Base-by-base conservation (phyloP, 2,113 vertebrate genomes). In the Tapirus terrestris region DNA sequence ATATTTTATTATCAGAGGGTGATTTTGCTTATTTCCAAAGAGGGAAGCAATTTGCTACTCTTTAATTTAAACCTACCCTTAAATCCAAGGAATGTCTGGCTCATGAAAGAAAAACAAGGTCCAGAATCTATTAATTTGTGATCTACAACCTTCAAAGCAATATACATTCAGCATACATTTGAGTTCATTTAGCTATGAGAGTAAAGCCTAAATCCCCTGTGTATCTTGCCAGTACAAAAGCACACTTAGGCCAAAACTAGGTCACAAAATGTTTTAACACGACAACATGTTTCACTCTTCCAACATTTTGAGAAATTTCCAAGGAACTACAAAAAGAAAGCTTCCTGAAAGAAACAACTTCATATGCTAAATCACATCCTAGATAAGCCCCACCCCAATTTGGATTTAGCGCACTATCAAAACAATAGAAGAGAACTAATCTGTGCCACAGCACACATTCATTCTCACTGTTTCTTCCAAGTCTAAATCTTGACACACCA, bases 31-130 rank as follows among this genome's bases (percentile, higher is more conserved):
- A 97, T 98, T 98, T 98, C 98, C 98, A 99, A 99, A 96, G 95
- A 98, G 98, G 97, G 96, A 98, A 98, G 96, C 60, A 89, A 98
- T 98, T 97, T 98, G 97, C 98, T 98, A 98, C 98, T 98, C 97
- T 98, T 98, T 97, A 98, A 98, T 98, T 97, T 53, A 97, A 89
- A 97, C 95, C 98, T 98, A 98, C 86, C 97, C 98, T 97, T 98
- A 98, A 97, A 97, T 97, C 97, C 96, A 97, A 98, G 97, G 91
- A 98, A 98, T 97, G 98, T 97, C 97, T 91, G 93, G 97, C 97
- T 97, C 98, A 99, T 51, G 94, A 51, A 88, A 73, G 68, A 45
- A 90, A 79, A 89, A 96, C 39, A 96, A 98, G 97, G 97, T 94
- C 17, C 68, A 97, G 93, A 70, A 80, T 94, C 96, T 91, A 97